Percentiles rank a stretch among this genome's conserved stretches.
These are phyloP conservation scores for Otocyon megalotis DNA, from an alignment of 2,113 vertebrate genomes.

Conservation along the genomic window DNA sequence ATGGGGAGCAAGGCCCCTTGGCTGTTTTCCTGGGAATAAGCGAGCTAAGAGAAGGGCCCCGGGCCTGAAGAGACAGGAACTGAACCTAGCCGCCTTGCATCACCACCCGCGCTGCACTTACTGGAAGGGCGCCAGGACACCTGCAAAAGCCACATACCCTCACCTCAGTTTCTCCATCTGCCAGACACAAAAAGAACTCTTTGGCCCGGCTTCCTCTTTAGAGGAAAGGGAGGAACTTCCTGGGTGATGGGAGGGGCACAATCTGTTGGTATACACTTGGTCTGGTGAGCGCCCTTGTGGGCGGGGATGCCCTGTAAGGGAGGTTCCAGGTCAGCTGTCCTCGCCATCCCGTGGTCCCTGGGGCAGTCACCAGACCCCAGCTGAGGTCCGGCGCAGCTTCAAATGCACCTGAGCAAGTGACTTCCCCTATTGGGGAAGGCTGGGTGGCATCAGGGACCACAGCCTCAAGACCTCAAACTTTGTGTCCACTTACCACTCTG, in stretches of 20 bases:
- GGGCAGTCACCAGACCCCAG: conserved; percentile 3
- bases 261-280: no score
- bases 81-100: not conserved
- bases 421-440: not conserved
- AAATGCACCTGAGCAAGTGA: not conserved
- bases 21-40: conserved; percentile 29
- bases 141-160: not conserved
- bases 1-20: rapidly evolving
- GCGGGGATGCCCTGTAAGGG: not conserved
- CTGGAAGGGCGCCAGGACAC: not conserved
- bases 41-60: rapidly evolving
- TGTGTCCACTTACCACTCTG: not conserved
- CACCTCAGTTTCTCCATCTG: not conserved
- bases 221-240: not conserved
- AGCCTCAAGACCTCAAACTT: not conserved
- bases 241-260: no score
- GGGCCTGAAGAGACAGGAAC: not conserved
- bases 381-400: not conserved
- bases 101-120: rapidly evolving
- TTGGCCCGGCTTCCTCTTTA: not conserved
- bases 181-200: not conserved
- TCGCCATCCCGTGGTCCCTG: not conserved
- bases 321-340: not conserved
- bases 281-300: rapidly evolving
- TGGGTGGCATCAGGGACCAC: not conserved